Conservation (phyloP, 2,888 invertebrate species). For the Heteromyza rotundicornis region DNA sequence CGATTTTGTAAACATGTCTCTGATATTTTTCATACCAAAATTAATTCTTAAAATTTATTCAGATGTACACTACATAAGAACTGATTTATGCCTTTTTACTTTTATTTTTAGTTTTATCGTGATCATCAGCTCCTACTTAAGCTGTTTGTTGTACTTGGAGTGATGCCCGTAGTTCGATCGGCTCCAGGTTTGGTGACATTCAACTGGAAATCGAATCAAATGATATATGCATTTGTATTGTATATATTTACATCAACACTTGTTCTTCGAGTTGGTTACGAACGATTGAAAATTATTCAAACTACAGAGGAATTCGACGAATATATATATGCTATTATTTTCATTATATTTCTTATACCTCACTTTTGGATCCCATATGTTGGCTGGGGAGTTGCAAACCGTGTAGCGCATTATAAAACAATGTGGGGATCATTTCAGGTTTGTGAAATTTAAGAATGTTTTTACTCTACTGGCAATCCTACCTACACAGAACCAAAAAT, state of each 20-base stretch:
- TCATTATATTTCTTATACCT: conserved; percentile 70
- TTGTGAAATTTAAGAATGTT: conserved; percentile 35
- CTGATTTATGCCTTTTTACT: background rate
- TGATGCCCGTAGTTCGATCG: conserved; percentile 70
- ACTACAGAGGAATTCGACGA: conserved; percentile 71
- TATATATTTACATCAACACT: conserved; percentile 67
- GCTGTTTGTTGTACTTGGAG: conserved; percentile 69
- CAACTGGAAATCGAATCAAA: conserved; percentile 69
- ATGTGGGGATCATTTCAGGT: conserved; percentile 73
- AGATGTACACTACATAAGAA: too few relatives aligned
- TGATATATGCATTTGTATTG: conserved; percentile 70
- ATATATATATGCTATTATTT: conserved; percentile 72
- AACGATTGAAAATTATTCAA: conserved; percentile 67
- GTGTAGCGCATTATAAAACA: conserved; percentile 73
- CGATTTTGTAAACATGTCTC: too few relatives aligned
- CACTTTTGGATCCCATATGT: conserved; percentile 74
- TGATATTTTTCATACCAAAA: too few relatives aligned
- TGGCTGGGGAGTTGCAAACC: conserved; percentile 73
- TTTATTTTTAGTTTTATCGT: conserved; percentile 64
- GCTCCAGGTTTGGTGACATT: conserved; percentile 68
- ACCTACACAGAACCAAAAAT: too few relatives aligned
- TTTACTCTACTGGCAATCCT: too few relatives aligned
- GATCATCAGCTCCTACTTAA: conserved; percentile 71
- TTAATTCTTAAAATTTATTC: too few relatives aligned
- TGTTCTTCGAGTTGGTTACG: conserved; percentile 69